A percentile compares a stretch with the other conserved stretches of the same genome.
Conservation (phyloP, 2,888 invertebrate genomes). For the Amphipyra tragopoginis region DNA sequence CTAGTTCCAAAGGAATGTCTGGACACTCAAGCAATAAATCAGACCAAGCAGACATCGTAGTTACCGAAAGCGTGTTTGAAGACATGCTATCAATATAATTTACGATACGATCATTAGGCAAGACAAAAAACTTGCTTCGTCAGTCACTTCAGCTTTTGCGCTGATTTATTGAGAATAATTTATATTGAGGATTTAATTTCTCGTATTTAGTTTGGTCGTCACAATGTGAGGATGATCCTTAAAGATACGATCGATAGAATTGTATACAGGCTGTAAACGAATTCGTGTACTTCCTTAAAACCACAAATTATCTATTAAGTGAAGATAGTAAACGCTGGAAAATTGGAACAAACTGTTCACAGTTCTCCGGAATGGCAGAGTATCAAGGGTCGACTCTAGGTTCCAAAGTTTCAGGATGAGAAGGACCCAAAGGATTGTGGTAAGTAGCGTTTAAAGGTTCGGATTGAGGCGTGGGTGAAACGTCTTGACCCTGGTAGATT, state of each 20-base stretch:
- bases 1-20: slow-evolving; percentile 50
- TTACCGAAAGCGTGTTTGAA: slow-evolving; percentile 31
- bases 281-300: no score
- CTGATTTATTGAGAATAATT: slow-evolving; percentile 45
- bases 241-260: slow-evolving; percentile 7
- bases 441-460: no score
- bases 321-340: no score
- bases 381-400: no score
- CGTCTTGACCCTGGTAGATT: no score
- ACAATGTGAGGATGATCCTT: slow-evolving; percentile 16
- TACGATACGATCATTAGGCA: slow-evolving; percentile 43
- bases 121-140: slow-evolving; percentile 43
- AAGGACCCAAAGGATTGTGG: no score
- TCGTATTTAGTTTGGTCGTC: slow-evolving; percentile 8
- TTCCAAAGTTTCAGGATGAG: no score
- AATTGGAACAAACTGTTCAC: no score
- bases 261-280: no score
- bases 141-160: slow-evolving; percentile 35
- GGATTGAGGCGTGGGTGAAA: no score
- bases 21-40: slow-evolving; percentile 44
- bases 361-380: no score
- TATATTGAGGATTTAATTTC: slow-evolving; percentile 7
- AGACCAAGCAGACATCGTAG: slow-evolving; percentile 30
- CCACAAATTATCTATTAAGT: no score
- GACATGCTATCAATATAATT: slow-evolving; percentile 43